Evolutionary conservation across 1,140 invertebrate species (phyloP).

Genomic region (Phthorimaea operculella): DNA sequence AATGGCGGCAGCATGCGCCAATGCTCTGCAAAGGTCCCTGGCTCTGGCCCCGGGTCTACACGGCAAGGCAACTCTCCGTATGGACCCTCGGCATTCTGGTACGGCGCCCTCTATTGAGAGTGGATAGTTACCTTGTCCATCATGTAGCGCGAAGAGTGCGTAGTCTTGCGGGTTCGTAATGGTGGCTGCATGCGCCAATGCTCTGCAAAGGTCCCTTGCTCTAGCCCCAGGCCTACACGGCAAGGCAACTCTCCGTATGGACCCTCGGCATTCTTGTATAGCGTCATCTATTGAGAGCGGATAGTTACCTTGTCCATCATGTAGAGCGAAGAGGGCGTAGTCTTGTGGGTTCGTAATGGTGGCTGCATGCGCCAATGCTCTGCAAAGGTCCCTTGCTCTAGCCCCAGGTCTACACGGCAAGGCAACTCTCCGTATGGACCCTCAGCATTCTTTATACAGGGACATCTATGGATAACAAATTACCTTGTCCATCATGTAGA

Average conservation of each 20-base stretch:
- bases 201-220: too few relatives aligned
- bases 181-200: too few relatives aligned
- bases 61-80: constrained; percentile 90
- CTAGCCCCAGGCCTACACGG: constrained; percentile 94
- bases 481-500: too few relatives aligned
- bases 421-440: constrained; percentile 89
- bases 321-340: constrained; percentile 92
- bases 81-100: constrained; percentile 89
- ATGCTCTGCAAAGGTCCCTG: constrained; percentile 90
- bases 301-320: constrained; percentile 85
- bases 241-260: too few relatives aligned
- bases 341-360: constrained; percentile 96
- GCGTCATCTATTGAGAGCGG: neutral
- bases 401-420: constrained; percentile 93
- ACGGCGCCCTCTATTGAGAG: constrained; percentile 72
- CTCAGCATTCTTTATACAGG: constrained; percentile 93
- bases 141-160: too few relatives aligned
- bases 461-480: constrained; percentile 54
- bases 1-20: constrained; percentile 91
- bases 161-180: too few relatives aligned
- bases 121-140: too few relatives aligned
- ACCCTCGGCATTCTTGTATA: too few relatives aligned
- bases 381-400: constrained; percentile 90
- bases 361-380: constrained; percentile 92
- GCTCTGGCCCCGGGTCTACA: constrained; percentile 92